Base-by-base conservation (phyloP, 2,888 invertebrate species). In the Sesamia inferens region DNA sequence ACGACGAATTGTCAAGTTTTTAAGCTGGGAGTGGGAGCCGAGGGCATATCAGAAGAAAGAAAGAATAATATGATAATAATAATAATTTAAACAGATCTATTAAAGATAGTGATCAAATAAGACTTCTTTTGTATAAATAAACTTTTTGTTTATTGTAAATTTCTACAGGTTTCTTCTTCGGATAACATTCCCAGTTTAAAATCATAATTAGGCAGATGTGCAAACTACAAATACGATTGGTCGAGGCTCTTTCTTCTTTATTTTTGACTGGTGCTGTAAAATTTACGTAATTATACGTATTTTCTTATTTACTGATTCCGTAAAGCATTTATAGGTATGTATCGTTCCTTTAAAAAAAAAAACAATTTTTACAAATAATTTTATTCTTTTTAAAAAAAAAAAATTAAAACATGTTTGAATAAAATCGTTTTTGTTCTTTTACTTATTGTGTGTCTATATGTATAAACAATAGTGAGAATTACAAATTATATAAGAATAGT, bases 301-400 rank as follows among this genome's bases (percentile, higher is more conserved):
- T 79, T 83, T 84, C 76, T 85, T 86, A 79, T 79, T 84, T 75
- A 88, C 88, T 89, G 88, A 94, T 94, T 94, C 94, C 94, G 88
- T 84, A 88, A 91, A 91, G 94, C 94, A 94, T 94, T 94, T 94
- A 94, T 88, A 86, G 74, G 78, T 84, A 69, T 83, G 62, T 83
- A 81, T 83, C 62, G 85, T 85, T 85, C 85, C 87, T 85, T 84
- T 22, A 73, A 78, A 76, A 69, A 71, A 71, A 82, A 73, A 83
- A 73, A 31, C 22, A 68, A 67, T 3, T 55, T 81, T 59, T 71
- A 81, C 51, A 57, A 70, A 59, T 80, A 62, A 67, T 76, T 71
- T 67, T 73, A 74, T 75, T 68, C 5, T 79, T 76, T 77, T 58
- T 78, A 71, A 51, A 54, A 54, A 74, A 74, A 79, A 74, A 64